phyloP scores from a whole-genome alignment of 2,797 vertebrate genomes.

The Kryptopterus vitreolus region DNA sequence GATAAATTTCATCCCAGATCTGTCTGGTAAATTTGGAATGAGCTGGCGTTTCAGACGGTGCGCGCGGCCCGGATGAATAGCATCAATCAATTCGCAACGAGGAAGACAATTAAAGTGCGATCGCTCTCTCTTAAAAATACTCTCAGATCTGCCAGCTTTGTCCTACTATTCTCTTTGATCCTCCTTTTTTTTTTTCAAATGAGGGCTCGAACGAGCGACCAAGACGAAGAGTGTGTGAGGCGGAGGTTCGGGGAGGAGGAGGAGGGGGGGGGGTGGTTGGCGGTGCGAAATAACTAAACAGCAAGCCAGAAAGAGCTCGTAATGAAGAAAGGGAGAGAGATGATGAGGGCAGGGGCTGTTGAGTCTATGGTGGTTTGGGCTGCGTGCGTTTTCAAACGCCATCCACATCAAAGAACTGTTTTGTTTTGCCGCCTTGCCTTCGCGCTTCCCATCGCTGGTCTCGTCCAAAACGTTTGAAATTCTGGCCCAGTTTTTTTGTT shows the following conservation, averaged over 20 bases:
- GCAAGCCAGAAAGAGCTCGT: neutral
- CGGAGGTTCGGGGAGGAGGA: too few relatives aligned
- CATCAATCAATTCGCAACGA: conserved; percentile 36
- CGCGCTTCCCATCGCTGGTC: conserved; percentile 15
- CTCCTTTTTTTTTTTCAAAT: conserved; percentile 25
- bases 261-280: too few relatives aligned
- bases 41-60: neutral
- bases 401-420: conserved; percentile 46
- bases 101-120: conserved; percentile 25
- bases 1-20: neutral
- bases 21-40: conserved; percentile 22
- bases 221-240: neutral
- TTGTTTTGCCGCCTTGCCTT: conserved; percentile 34
- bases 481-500: conserved; percentile 50
- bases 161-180: conserved; percentile 17
- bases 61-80: neutral
- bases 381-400: conserved; percentile 28
- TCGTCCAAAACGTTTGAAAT: conserved; percentile 43
- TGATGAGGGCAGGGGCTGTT: conserved; percentile 20
- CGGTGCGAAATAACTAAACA: neutral
- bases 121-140: conserved; percentile 10
- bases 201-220: neutral
- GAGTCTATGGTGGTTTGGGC: conserved; percentile 6
- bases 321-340: neutral
- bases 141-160: conserved; percentile 24